Conservation (phyloP, 2,888 invertebrate genomes). For the Hypena proboscidalis region DNA sequence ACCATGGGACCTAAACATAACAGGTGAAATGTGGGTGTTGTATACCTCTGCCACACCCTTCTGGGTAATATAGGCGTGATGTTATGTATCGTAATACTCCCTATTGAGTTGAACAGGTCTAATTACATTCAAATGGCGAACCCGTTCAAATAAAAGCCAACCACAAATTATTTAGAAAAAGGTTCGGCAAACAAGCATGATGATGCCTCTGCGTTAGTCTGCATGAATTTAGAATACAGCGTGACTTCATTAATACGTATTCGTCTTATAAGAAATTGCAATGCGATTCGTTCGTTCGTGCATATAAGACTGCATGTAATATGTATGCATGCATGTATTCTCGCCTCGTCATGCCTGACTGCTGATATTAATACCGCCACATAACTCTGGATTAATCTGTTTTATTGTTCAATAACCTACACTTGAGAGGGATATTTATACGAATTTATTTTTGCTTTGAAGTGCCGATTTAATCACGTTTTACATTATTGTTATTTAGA, state of each 20-base stretch:
- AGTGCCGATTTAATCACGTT: constrained; percentile 2
- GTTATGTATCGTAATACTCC: too few species aligned
- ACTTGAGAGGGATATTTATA: constrained; percentile 6
- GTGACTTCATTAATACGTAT: neutral
- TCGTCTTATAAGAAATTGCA: constrained; percentile 10
- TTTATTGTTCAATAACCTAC: constrained; percentile 14
- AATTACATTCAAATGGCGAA: too few species aligned
- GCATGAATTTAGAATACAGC: too few species aligned
- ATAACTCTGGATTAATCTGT: constrained; percentile 4
- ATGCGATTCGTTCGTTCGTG: constrained; percentile 8
- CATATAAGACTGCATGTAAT: constrained; percentile 7
- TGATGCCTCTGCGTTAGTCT: too few species aligned
- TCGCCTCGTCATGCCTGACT: constrained; percentile 17
- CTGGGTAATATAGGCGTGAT: too few species aligned
- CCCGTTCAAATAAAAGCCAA: too few species aligned
- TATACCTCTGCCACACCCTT: too few species aligned
- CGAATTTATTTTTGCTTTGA: constrained; percentile 5
- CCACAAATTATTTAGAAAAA: too few species aligned
- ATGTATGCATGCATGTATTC: constrained; percentile 14
- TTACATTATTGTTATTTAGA: neutral
- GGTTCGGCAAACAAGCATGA: too few species aligned
- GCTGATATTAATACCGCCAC: constrained; percentile 9
- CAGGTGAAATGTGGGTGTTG: too few species aligned
- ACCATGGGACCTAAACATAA: too few species aligned
- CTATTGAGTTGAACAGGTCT: too few species aligned